These are phyloP conservation scores for Caranx melampygus DNA, from an alignment of 2,113 vertebrate genomes.

Conservation along the genomic window DNA sequence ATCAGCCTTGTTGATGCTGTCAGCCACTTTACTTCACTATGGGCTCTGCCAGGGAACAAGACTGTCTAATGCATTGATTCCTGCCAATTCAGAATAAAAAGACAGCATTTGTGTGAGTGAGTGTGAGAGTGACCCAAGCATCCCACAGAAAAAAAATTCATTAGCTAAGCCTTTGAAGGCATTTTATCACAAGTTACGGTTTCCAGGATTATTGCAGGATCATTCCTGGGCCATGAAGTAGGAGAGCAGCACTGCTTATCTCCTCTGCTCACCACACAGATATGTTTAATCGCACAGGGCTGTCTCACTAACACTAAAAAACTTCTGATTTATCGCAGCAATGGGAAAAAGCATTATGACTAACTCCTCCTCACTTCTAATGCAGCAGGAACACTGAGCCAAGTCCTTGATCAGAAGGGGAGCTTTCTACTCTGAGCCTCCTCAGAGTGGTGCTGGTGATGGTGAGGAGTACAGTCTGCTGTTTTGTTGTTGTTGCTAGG, in stretches of 20 bases:
- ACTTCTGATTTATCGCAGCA: constrained; percentile 49
- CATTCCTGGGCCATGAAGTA: constrained; percentile 60
- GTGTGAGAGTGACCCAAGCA: constrained; percentile 22
- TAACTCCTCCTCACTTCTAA: constrained; percentile 66
- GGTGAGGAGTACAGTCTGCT: constrained; percentile 47
- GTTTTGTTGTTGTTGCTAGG: constrained; percentile 70
- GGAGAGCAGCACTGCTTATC: constrained; percentile 41
- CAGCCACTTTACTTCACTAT: background rate
- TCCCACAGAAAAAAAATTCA: constrained; percentile 49
- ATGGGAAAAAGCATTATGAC: constrained; percentile 17
- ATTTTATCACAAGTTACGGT: constrained; percentile 64
- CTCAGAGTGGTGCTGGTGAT: constrained; percentile 10
- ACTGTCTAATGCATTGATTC: constrained; percentile 2
- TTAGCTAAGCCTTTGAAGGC: constrained; percentile 46
- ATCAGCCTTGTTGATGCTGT: background rate
- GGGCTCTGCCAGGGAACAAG: background rate
- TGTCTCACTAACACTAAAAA: constrained; percentile 48
- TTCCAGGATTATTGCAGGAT: constrained; percentile 63
- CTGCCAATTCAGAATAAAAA: constrained; percentile 17
- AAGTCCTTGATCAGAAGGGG: constrained; percentile 71
- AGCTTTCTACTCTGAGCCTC: constrained; percentile 21
- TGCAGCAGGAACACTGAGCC: constrained; percentile 51
- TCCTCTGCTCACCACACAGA: constrained; percentile 45
- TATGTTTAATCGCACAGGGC: constrained; percentile 55
- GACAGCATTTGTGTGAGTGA: background rate